These are phyloP conservation scores for Marronus borbonicus DNA, from an alignment of 2,888 invertebrate species.

Conservation along the genomic window DNA sequence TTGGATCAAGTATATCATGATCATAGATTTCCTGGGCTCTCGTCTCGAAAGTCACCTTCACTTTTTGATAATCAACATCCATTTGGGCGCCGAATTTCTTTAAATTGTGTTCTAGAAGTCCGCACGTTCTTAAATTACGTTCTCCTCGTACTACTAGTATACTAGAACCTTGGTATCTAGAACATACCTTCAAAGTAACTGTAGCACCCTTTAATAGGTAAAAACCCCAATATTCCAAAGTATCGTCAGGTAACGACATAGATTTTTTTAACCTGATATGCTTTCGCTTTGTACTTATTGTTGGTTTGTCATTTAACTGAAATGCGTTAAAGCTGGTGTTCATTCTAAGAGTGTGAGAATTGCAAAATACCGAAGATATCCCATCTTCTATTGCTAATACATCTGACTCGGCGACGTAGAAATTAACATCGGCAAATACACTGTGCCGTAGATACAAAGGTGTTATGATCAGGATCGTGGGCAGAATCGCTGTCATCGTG, in stretches of 20 bases:
- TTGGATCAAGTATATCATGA: constrained; percentile 52
- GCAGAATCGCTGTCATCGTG: constrained; percentile 82
- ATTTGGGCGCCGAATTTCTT: constrained; percentile 75
- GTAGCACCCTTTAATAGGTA: constrained; percentile 85
- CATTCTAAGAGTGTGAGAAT: constrained; percentile 85
- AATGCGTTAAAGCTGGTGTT: constrained; percentile 75
- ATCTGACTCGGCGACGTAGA: constrained; percentile 88
- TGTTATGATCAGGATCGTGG: constrained; percentile 81
- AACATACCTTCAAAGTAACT: constrained; percentile 85
- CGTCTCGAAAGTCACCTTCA: constrained; percentile 76
- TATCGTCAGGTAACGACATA: constrained; percentile 87
- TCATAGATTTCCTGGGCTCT: constrained; percentile 70
- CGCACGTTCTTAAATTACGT: constrained; percentile 83
- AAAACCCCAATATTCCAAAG: constrained; percentile 92
- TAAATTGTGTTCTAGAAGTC: constrained; percentile 80
- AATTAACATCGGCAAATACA: constrained; percentile 83
- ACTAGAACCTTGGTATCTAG: constrained; percentile 84
- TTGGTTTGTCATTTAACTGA: constrained; percentile 73
- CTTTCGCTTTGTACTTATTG: constrained; percentile 79
- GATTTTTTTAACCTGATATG: constrained; percentile 86
- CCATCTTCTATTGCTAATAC: constrained; percentile 87
- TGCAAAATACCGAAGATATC: constrained; percentile 87
- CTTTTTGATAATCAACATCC: constrained; percentile 73
- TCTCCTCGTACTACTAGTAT: constrained; percentile 88
- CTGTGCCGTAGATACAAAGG: constrained; percentile 85